Base-by-base conservation (phyloP, 2,113 vertebrate species). In the Trichomycterus rosablanca region DNA sequence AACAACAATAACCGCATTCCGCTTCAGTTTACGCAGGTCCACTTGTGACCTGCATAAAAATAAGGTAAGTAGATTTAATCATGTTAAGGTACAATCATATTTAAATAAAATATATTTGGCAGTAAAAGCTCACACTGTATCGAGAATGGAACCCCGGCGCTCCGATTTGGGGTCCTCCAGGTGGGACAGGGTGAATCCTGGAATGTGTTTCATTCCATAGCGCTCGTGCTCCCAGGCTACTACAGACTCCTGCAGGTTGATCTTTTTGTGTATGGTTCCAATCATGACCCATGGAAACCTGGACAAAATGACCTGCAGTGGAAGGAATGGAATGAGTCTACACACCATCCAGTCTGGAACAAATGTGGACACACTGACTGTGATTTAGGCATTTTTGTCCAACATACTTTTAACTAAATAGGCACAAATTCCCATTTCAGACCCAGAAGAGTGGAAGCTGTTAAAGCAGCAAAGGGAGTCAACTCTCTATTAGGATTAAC, bases 171-270 rank as follows among this genome's bases (percentile, higher is more conserved):
- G 81, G 61, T 83, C 78, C 30, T 87, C 81, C 59, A 89, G 54
- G 24, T 84, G 87, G 42, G 87, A 89, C 60, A 89, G 57, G 2
- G 87, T 89, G 68, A 89, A 86, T 0, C 77, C 85, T 6, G 82
- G 86, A 63, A 90, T 79, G 62, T 80, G 78, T 35, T 80, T 82
- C 50, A 88, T 70, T 37, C 81, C 82, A 63, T 83, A 89, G 54
- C 81, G 83, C 68, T 90, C 87, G 1, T 89, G 88, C 55, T 90
- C 87, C 88, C 88, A 90, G 11, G 81, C 69, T 10, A 89, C 63
- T 0, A 79, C 64, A 5, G 83, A 75, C 40, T 87, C 87, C 46
- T 79, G 82, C 5, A 89, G 78, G 72, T 88, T 87, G 69, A 89
- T 89, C 67, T 88, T 90, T 69, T 89, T 90, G 65, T 89, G 88